Evolutionary conservation across 2,797 vertebrate genomes (phyloP).

Genomic region (Cottoperca gobio): DNA sequence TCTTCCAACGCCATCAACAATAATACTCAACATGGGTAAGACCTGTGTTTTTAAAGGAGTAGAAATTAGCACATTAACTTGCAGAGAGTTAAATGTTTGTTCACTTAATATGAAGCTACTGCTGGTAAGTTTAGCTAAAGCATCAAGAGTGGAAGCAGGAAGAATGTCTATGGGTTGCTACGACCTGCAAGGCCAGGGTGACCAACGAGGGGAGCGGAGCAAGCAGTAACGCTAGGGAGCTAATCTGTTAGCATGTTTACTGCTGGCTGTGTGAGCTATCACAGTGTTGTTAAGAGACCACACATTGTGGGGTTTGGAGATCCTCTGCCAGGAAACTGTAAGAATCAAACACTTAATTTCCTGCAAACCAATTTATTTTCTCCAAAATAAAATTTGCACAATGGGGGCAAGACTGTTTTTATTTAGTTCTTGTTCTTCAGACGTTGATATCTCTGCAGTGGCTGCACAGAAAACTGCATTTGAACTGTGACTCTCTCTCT

Average conservation of each 20-base stretch:
- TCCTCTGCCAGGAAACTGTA: too few species aligned
- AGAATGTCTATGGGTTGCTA: neutral
- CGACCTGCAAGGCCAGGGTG: neutral
- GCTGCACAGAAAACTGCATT: too few species aligned
- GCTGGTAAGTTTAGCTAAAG: neutral
- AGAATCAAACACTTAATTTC: too few species aligned
- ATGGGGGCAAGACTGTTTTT: too few species aligned
- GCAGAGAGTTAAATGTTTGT: neutral
- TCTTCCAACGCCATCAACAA: constrained; percentile 74
- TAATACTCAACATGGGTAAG: constrained; percentile 81
- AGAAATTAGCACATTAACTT: neutral
- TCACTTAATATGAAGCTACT: neutral
- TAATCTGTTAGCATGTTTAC: neutral
- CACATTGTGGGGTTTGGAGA: too few species aligned
- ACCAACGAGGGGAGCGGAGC: neutral
- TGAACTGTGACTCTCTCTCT: too few species aligned
- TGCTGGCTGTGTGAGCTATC: neutral
- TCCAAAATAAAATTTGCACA: too few species aligned
- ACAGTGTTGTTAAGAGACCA: too few species aligned
- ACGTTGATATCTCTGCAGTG: too few species aligned
- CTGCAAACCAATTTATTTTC: too few species aligned
- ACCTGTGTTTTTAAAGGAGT: neutral
- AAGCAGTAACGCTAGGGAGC: neutral
- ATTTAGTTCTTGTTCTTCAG: too few species aligned
- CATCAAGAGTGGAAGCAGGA: neutral